Conservation (phyloP, 2,888 invertebrate species). For the Aquatica leii region DNA sequence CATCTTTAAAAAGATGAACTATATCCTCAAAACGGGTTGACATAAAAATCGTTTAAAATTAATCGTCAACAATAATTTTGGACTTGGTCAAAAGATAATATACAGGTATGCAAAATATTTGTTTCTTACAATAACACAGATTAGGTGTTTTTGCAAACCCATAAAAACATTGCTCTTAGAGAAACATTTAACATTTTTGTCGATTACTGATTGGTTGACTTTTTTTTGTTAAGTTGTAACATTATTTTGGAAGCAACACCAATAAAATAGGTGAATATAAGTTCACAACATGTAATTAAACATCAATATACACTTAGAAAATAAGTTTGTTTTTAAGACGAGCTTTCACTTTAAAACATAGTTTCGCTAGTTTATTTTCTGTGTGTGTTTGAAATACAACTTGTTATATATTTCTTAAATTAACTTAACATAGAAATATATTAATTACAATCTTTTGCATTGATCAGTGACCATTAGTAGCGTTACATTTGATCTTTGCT, state of each 20-base stretch:
- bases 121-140: background rate
- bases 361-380: too few species aligned
- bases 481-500: background rate
- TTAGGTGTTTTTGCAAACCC: background rate
- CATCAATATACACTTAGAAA: constrained; percentile 27
- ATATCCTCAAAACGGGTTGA: constrained; percentile 5
- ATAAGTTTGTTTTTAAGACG: constrained; percentile 7
- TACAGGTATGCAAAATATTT: too few species aligned
- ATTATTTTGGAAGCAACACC: constrained; percentile 21
- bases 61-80: constrained; percentile 3
- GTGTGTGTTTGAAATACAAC: too few species aligned
- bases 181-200: background rate
- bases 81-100: too few species aligned
- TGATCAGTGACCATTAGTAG: background rate
- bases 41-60: background rate
- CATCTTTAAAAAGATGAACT: constrained; percentile 1
- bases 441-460: background rate
- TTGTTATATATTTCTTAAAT: background rate
- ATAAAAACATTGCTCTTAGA: background rate
- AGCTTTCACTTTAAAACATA: background rate
- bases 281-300: constrained; percentile 30
- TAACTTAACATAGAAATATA: background rate
- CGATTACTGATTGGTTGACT: background rate
- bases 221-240: background rate
- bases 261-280: constrained; percentile 25